These are phyloP conservation scores for Campoletis sonorensis DNA, from an alignment of 1,140 invertebrate genomes.

Conservation along the genomic window DNA sequence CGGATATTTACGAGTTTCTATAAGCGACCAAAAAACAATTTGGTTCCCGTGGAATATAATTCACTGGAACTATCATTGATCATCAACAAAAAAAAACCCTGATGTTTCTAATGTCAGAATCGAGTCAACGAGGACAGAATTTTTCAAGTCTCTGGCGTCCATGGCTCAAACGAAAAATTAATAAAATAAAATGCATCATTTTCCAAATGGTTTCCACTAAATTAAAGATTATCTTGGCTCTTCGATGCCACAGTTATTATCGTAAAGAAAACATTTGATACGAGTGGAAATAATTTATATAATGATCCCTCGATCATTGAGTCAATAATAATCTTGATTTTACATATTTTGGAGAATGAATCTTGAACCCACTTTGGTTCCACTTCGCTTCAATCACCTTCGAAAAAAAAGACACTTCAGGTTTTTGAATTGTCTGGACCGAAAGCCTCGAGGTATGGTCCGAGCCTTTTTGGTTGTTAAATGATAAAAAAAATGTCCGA, in stretches of 20 bases:
- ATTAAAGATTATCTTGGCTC: no score
- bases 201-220: no score
- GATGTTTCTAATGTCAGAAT: no score
- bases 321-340: not conserved
- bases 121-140: no score
- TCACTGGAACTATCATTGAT: no score
- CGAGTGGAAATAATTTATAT: not conserved
- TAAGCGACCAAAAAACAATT: no score
- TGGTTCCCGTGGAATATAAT: no score
- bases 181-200: no score
- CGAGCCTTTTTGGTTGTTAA: constrained; percentile 34
- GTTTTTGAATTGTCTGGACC: not conserved
- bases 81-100: no score
- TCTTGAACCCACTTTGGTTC: constrained; percentile 10
- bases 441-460: not conserved
- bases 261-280: not conserved
- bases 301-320: not conserved
- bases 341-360: not conserved
- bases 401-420: not conserved
- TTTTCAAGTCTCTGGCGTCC: no score
- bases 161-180: no score
- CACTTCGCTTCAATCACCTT: not conserved
- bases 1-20: not conserved
- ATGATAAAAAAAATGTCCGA: constrained; percentile 34
- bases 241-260: not conserved